A percentile compares a stretch with the other conserved stretches of the same genome.
Conservation (phyloP, 2,797 vertebrate genomes). For the Acipenser oxyrinchus region DNA sequence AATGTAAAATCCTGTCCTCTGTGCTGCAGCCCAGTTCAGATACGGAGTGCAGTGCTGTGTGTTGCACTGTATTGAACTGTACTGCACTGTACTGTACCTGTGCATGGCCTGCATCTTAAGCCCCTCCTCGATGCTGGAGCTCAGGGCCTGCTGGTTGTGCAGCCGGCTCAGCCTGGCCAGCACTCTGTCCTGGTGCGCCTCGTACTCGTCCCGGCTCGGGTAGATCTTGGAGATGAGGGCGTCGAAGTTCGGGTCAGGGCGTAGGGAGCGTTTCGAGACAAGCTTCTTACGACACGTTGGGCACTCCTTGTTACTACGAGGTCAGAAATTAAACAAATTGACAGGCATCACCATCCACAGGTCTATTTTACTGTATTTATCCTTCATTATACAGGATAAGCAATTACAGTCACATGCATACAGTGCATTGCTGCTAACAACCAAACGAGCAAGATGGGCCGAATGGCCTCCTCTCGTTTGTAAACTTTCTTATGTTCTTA, state of each 20-base stretch:
- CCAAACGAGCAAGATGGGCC: no score
- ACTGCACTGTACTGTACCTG: conserved; percentile 52
- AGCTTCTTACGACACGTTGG: conserved; percentile 86
- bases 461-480: no score
- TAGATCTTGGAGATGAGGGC: conserved; percentile 87
- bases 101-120: conserved; percentile 81
- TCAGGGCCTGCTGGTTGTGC: conserved; percentile 81
- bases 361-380: no score
- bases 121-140: conserved; percentile 84
- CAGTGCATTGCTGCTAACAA: no score
- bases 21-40: not conserved
- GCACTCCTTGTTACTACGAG: conserved; percentile 78
- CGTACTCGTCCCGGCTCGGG: conserved; percentile 83
- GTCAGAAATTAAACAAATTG: not conserved
- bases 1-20: not conserved
- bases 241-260: conserved; percentile 83
- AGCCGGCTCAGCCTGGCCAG: conserved; percentile 77
- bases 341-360: no score
- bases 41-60: not conserved
- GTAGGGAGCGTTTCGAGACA: conserved; percentile 78
- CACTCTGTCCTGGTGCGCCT: conserved; percentile 79
- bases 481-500: no score
- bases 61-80: not conserved
- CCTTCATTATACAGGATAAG: no score
- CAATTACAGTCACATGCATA: no score